phyloP scores from a whole-genome alignment of 2,113 vertebrate genomes.

The Sander vitreus region DNA sequence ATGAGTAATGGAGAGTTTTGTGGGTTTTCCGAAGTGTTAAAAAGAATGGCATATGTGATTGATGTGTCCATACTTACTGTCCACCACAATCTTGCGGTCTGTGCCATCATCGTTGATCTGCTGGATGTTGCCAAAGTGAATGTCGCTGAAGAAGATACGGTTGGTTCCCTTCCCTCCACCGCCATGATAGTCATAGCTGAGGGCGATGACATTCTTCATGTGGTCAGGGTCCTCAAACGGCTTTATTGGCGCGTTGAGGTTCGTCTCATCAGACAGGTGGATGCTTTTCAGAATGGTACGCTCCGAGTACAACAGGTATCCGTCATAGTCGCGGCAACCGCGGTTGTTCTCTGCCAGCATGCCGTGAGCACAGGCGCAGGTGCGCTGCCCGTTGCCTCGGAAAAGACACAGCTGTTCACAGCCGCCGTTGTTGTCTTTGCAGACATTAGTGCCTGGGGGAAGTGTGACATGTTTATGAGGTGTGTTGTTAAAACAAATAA shows the following conservation, averaged over 20 bases:
- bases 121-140: conserved; percentile 99
- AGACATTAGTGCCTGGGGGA: conserved; percentile 92
- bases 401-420: conserved; percentile 97
- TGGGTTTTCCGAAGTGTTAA: background rate
- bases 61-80: conserved; percentile 88
- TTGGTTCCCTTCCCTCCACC: conserved; percentile 89
- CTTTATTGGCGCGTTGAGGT: conserved; percentile 95
- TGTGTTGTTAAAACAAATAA: conserved; percentile 17
- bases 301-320: conserved; percentile 97
- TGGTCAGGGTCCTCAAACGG: conserved; percentile 97
- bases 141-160: conserved; percentile 97
- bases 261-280: conserved; percentile 95
- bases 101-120: conserved; percentile 95
- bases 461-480: background rate
- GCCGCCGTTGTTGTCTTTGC: conserved; percentile 90
- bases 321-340: conserved; percentile 93
- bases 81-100: conserved; percentile 92
- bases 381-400: conserved; percentile 85
- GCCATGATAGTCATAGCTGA: conserved; percentile 94
- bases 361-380: conserved; percentile 95
- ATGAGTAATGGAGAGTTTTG: accelerated
- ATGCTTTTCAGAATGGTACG: conserved; percentile 98
- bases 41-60: background rate
- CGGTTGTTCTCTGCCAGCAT: conserved; percentile 92
- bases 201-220: conserved; percentile 98